Conservation (phyloP, 2,888 invertebrate genomes). For the Miltochrista miniata region DNA sequence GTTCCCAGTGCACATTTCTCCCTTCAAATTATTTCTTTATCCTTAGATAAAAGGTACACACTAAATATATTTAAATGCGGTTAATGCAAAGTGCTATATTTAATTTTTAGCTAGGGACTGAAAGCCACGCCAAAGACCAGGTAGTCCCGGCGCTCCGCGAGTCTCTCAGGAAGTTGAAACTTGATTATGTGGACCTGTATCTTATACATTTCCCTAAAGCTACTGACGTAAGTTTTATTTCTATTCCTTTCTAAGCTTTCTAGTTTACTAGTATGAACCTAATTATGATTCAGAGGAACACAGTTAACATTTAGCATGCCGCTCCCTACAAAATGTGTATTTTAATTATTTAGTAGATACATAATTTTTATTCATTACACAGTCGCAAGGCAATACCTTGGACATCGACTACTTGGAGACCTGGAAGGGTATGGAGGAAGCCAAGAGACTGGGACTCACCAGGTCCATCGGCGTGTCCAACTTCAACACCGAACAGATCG, state of each 20-base stretch:
- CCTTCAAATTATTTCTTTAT: no score
- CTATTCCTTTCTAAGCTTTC: neutral
- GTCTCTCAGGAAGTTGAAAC: constrained; percentile 85
- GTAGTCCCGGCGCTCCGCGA: constrained; percentile 86
- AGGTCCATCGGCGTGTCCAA: constrained; percentile 91
- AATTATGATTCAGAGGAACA: no score
- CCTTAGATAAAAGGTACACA: no score
- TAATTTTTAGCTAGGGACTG: constrained; percentile 58
- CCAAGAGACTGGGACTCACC: constrained; percentile 84
- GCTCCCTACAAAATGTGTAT: no score
- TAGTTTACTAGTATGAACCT: no score
- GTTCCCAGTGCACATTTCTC: no score
- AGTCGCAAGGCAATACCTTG: constrained; percentile 52
- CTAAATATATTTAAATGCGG: no score
- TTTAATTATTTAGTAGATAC: no score
- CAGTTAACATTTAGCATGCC: no score
- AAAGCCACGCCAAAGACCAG: constrained; percentile 83
- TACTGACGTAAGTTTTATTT: constrained; percentile 59
- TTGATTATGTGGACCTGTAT: constrained; percentile 90
- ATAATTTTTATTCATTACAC: constrained; percentile 11
- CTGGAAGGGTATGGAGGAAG: constrained; percentile 88
- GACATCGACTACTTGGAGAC: constrained; percentile 86
- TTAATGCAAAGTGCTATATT: neutral
- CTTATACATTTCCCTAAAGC: constrained; percentile 90
- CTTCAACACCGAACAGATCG: constrained; percentile 88